phyloP scores from a whole-genome alignment of 2,113 vertebrate genomes.

The Gadus chalcogrammus region DNA sequence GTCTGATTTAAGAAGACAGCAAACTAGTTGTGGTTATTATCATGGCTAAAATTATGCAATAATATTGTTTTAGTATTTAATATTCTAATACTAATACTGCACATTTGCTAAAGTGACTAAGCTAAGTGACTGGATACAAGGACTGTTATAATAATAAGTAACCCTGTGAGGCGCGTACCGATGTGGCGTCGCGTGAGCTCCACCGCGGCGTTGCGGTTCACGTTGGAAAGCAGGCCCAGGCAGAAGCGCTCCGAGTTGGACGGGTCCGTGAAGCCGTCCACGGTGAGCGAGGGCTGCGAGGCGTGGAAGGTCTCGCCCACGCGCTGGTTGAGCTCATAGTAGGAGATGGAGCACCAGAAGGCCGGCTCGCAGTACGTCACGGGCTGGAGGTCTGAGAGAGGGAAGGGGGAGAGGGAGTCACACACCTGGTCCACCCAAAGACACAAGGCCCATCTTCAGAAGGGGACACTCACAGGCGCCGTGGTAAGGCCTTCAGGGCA shows the following conservation, averaged over 20 bases:
- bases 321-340: slow-evolving; percentile 98
- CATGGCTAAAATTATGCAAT: too few species aligned
- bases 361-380: slow-evolving; percentile 98
- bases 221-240: slow-evolving; percentile 92
- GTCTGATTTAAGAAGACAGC: too few species aligned
- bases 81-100: too few species aligned
- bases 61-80: too few species aligned
- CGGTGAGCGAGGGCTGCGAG: slow-evolving; percentile 95
- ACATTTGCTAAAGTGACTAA: too few species aligned
- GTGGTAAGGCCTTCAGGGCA: too few species aligned
- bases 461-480: too few species aligned
- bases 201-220: slow-evolving; percentile 93
- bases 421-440: not conserved
- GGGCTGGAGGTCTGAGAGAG: slow-evolving; percentile 86
- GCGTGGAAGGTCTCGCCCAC: slow-evolving; percentile 98
- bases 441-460: not conserved
- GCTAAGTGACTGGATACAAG: too few species aligned
- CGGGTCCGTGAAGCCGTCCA: slow-evolving; percentile 97
- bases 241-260: slow-evolving; percentile 99
- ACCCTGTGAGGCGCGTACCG: slow-evolving; percentile 64
- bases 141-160: too few species aligned
- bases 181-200: slow-evolving; percentile 94
- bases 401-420: not conserved
- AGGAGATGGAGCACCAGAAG: slow-evolving; percentile 99
- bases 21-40: too few species aligned